Conservation (phyloP, 2,797 vertebrate genomes). For the Champsocephalus gunnari region DNA sequence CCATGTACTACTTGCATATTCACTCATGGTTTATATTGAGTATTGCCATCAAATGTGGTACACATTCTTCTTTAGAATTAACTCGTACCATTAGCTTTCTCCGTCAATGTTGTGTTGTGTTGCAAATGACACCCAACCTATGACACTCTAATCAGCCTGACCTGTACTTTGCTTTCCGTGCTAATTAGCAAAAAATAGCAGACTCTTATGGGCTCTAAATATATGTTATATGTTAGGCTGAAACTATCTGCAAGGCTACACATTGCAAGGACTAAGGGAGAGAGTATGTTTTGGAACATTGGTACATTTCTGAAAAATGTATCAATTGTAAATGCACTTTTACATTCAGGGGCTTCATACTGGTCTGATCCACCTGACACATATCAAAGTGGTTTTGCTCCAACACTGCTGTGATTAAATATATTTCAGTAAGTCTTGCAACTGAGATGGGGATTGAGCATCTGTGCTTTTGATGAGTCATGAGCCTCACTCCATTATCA, state of each 20-base stretch:
- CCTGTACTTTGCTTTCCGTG: not conserved
- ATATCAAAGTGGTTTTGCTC: not conserved
- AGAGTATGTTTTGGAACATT: not conserved
- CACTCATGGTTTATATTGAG: not conserved
- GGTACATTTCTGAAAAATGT: conserved; percentile 16
- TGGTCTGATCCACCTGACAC: conserved; percentile 1
- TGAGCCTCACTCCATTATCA: conserved; percentile 68
- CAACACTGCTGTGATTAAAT: conserved; percentile 48
- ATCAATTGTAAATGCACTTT: not conserved
- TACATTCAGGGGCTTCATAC: not conserved
- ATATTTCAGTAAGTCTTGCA: conserved; percentile 40
- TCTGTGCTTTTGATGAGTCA: conserved; percentile 62
- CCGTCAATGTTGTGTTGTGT: not conserved
- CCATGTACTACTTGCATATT: not conserved
- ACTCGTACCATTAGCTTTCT: not conserved
- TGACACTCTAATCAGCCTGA: not conserved
- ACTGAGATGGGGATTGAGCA: conserved; percentile 43
- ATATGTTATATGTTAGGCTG: no score
- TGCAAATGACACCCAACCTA: not conserved
- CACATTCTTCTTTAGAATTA: not conserved
- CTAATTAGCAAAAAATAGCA: conserved; percentile 1
- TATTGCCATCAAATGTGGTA: not conserved
- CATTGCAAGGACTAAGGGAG: not conserved
- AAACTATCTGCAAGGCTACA: not conserved
- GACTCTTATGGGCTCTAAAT: not conserved